A percentile compares a stretch with the other conserved stretches of the same genome.
Evolutionary conservation across 1,140 invertebrate species (phyloP).

Genomic region (Drosophila quadrilineata): DNA sequence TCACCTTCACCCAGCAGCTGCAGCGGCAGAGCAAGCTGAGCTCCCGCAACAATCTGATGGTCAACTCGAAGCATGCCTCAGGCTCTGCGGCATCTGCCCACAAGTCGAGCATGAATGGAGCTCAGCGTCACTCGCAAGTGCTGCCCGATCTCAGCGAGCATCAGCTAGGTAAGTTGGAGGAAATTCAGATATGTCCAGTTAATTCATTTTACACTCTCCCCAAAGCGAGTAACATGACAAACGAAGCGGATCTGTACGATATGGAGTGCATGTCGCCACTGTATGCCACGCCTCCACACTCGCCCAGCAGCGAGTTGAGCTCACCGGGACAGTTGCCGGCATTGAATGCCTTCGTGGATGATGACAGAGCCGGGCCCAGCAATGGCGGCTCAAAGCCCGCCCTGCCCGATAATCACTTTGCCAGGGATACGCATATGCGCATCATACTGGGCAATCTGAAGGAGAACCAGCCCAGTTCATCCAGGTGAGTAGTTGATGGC

Average conservation of each 20-base stretch:
- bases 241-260: conserved; percentile 80
- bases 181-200: not conserved
- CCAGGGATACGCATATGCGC: conserved; percentile 93
- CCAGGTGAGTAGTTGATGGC: conserved; percentile 37
- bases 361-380: conserved; percentile 79
- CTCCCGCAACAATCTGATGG: conserved; percentile 78
- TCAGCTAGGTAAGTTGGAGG: conserved; percentile 59
- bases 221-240: conserved; percentile 67
- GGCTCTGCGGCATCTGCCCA: conserved; percentile 43
- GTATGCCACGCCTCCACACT: conserved; percentile 91
- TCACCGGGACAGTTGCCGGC: conserved; percentile 83
- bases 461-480: conserved; percentile 74
- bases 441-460: conserved; percentile 90
- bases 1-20: conserved; percentile 90
- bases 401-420: conserved; percentile 88
- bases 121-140: conserved; percentile 82
- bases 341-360: conserved; percentile 82
- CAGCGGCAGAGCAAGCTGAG: conserved; percentile 83
- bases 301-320: conserved; percentile 88
- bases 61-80: conserved; percentile 81
- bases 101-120: conserved; percentile 37
- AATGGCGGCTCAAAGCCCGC: conserved; percentile 52
- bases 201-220: not conserved
- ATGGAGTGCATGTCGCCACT: conserved; percentile 85
- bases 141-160: conserved; percentile 80